phyloP scores from a whole-genome alignment of 2,113 vertebrate genomes.

The Solea solea region DNA sequence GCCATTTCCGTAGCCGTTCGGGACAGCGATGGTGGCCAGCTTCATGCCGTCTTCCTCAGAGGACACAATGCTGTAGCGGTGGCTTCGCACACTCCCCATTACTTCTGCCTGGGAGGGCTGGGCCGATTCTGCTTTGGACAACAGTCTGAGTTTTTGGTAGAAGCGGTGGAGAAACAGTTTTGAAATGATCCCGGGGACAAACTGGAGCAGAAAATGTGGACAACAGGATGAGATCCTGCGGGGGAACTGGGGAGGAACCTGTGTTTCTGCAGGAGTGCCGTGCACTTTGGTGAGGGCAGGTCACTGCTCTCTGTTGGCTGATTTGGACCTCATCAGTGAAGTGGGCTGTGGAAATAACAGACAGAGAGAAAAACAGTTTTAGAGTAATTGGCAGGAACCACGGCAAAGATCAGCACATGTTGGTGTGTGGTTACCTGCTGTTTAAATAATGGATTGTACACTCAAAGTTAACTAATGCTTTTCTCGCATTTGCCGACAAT shows the following conservation, averaged over 20 bases:
- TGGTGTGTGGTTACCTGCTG: conserved; percentile 59
- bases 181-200: conserved; percentile 85
- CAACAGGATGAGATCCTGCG: conserved; percentile 47
- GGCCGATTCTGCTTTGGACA: conserved; percentile 91
- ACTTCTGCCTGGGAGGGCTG: conserved; percentile 87
- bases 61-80: conserved; percentile 97
- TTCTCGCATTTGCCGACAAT: not conserved
- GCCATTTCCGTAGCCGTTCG: conserved; percentile 94
- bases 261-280: conserved; percentile 40
- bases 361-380: conserved; percentile 53
- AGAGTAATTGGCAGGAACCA: conserved; percentile 59
- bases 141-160: conserved; percentile 98
- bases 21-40: conserved; percentile 89
- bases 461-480: conserved; percentile 21
- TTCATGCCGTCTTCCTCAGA: conserved; percentile 97
- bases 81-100: conserved; percentile 97
- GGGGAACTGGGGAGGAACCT: conserved; percentile 1
- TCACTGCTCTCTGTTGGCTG: conserved; percentile 79
- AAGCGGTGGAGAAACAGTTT: conserved; percentile 99
- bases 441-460: conserved; percentile 67
- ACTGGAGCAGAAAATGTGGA: conserved; percentile 72
- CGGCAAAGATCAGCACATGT: conserved; percentile 43
- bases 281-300: conserved; percentile 36
- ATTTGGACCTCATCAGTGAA: conserved; percentile 79
- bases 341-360: conserved; percentile 66